Conservation (phyloP, 1,140 invertebrate species). For the Bilobella aurantiaca region DNA sequence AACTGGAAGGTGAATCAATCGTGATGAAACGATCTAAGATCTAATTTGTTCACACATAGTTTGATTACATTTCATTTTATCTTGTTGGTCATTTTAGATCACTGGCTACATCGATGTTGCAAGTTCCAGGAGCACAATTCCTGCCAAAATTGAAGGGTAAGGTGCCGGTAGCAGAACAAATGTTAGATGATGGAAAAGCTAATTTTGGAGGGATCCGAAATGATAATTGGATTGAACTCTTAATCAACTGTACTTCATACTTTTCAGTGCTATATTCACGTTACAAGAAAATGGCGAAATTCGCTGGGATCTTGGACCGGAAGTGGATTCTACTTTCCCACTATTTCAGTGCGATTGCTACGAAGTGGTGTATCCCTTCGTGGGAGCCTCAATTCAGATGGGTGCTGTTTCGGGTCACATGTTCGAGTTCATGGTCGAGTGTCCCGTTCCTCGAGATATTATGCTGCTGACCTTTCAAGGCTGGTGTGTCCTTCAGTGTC, state of each 20-base stretch:
- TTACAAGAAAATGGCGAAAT: slow-evolving; percentile 56
- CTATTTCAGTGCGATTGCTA: slow-evolving; percentile 57
- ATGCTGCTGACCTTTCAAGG: slow-evolving; percentile 51
- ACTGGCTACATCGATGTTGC: slow-evolving; percentile 43
- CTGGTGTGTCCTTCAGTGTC: slow-evolving; percentile 54
- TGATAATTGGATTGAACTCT: no score
- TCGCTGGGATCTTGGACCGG: slow-evolving; percentile 45
- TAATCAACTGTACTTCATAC: slow-evolving; percentile 14
- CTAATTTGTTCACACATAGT: not conserved
- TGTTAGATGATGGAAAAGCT: no score
- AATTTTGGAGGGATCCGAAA: no score
- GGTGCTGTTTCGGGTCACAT: slow-evolving; percentile 54
- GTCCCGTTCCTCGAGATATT: slow-evolving; percentile 45
- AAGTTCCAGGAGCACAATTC: slow-evolving; percentile 41
- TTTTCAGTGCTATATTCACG: slow-evolving; percentile 52
- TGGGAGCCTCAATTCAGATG: slow-evolving; percentile 45
- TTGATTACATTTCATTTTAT: not conserved
- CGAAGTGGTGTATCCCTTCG: slow-evolving; percentile 43
- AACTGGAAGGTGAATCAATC: slow-evolving; percentile 40
- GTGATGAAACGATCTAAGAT: no score
- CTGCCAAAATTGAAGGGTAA: slow-evolving; percentile 49
- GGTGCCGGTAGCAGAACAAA: no score
- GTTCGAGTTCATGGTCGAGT: slow-evolving; percentile 53
- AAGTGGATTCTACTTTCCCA: slow-evolving; percentile 49
- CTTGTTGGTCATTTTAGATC: slow-evolving; percentile 40